phyloP scores from a whole-genome alignment of 2,888 invertebrate species.

The Dorcus hopei region DNA sequence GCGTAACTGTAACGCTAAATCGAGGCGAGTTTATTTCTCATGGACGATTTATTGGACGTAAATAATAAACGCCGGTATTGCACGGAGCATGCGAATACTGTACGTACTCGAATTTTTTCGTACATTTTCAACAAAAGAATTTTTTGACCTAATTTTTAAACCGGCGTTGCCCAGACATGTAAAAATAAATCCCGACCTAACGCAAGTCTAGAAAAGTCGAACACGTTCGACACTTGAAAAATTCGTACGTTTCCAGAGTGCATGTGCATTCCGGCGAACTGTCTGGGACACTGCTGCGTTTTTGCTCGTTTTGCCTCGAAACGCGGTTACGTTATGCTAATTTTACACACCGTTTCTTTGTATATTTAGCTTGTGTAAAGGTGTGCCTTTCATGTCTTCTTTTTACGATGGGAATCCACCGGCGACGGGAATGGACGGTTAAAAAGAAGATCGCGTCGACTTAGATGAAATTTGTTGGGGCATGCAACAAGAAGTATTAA shows the following conservation, averaged over 20 bases:
- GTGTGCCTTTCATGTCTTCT: not conserved
- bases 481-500: not conserved
- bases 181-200: constrained; percentile 1
- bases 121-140: too few relatives aligned
- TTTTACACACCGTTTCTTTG: constrained; percentile 1
- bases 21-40: too few relatives aligned
- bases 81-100: too few relatives aligned
- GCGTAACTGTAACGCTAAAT: too few relatives aligned
- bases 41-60: too few relatives aligned
- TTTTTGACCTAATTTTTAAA: not conserved
- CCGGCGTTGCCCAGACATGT: not conserved
- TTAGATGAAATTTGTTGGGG: not conserved
- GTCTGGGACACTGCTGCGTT: not conserved
- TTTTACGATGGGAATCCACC: too few relatives aligned
- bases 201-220: not conserved
- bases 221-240: not conserved
- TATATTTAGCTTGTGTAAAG: not conserved
- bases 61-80: too few relatives aligned
- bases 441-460: not conserved
- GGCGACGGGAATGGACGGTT: too few relatives aligned
- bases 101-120: too few relatives aligned
- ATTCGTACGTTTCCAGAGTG: not conserved
- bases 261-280: not conserved
- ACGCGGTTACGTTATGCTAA: constrained; percentile 8
- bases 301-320: not conserved